phyloP scores from a whole-genome alignment of 2,888 invertebrate genomes.

The Tupiocoris notatus region DNA sequence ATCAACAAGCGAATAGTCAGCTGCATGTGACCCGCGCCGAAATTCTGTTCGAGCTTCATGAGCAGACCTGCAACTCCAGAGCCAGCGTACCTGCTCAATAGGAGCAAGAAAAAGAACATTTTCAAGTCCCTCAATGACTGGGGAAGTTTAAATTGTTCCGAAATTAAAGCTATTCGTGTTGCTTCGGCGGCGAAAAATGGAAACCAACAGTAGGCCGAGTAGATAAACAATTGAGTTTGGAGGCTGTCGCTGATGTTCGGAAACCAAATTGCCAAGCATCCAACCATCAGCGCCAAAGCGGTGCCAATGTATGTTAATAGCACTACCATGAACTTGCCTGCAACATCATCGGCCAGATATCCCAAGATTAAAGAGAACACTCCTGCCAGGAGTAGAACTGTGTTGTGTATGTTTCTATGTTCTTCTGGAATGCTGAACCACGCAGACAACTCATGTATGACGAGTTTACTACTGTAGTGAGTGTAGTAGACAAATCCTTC shows the following conservation, averaged over 20 bases:
- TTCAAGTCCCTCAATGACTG: constrained; percentile 20
- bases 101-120: constrained; percentile 16
- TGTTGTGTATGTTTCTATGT: constrained; percentile 5
- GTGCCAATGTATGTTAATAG: not conserved
- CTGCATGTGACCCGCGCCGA: constrained; percentile 16
- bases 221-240: not conserved
- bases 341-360: constrained; percentile 12
- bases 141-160: constrained; percentile 35
- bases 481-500: constrained; percentile 34
- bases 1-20: constrained; percentile 6
- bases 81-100: constrained; percentile 18
- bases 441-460: constrained; percentile 19
- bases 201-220: constrained; percentile 14
- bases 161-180: constrained; percentile 16
- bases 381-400: constrained; percentile 10
- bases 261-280: not conserved
- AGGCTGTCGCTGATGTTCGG: not conserved
- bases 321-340: constrained; percentile 20
- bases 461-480: constrained; percentile 15
- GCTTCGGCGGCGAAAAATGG: constrained; percentile 22
- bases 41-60: constrained; percentile 24
- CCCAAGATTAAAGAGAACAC: constrained; percentile 14
- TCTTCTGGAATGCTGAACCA: not conserved
- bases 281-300: not conserved
- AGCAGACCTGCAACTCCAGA: constrained; percentile 18